These are phyloP conservation scores for Syngnathus floridae DNA, from an alignment of 2,113 vertebrate genomes.

Conservation along the genomic window DNA sequence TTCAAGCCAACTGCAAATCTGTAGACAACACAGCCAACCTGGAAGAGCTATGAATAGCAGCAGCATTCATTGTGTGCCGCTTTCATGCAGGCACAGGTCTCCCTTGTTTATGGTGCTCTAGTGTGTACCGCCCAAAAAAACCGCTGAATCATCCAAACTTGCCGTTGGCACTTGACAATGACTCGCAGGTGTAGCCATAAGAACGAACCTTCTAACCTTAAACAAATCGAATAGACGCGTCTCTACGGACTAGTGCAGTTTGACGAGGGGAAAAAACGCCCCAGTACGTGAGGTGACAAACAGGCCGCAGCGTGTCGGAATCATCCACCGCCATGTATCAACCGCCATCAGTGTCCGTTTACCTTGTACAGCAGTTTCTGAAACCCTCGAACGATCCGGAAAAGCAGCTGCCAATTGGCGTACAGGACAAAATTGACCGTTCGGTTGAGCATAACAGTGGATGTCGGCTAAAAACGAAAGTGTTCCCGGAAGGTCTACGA, in stretches of 20 bases:
- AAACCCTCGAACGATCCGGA: not conserved
- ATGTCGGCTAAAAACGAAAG: constrained; percentile 32
- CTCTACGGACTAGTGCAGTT: not conserved
- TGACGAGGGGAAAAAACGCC: not conserved
- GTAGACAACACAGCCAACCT: constrained; percentile 47
- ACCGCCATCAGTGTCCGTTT: not conserved
- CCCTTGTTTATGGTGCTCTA: constrained; percentile 50
- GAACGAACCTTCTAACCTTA: not conserved
- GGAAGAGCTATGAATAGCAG: constrained; percentile 50
- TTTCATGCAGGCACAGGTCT: constrained; percentile 39
- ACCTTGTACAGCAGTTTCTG: not conserved
- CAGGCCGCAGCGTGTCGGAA: constrained; percentile 34
- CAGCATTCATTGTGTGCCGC: constrained; percentile 34
- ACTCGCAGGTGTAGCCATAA: constrained; percentile 39
- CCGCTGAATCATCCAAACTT: constrained; percentile 73
- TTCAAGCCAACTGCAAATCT: constrained; percentile 57
- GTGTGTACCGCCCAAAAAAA: constrained; percentile 57
- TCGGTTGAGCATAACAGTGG: not conserved
- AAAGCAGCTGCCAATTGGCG: constrained; percentile 6
- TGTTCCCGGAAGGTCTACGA: constrained; percentile 33
- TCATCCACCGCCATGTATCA: constrained; percentile 1
- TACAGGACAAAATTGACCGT: not conserved
- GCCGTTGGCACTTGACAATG: constrained; percentile 46
- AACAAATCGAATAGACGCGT: not conserved
- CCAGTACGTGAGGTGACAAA: not conserved